These are phyloP conservation scores for Agapornis roseicollis DNA, from an alignment of 2,113 vertebrate species.

Conservation along the genomic window DNA sequence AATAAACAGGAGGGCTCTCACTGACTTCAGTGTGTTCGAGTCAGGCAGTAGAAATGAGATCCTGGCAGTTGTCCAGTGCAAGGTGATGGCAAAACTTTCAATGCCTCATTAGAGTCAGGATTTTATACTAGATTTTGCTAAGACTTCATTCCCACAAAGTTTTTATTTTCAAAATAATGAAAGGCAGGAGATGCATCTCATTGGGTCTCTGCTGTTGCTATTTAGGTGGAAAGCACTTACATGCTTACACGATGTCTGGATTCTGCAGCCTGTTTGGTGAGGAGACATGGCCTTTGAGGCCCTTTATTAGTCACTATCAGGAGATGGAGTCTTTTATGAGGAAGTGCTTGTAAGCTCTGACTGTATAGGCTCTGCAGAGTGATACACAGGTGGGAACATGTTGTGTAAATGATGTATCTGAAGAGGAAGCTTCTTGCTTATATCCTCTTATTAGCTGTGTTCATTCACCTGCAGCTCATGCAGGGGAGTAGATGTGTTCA, in stretches of 20 bases:
- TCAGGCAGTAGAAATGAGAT: not conserved
- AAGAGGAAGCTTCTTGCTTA: not conserved
- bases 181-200: not conserved
- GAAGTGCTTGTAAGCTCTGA: not conserved
- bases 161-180: not conserved
- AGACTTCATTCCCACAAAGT: not conserved
- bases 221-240: not conserved
- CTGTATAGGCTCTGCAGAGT: not conserved
- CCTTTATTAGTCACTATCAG: not conserved
- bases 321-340: not conserved
- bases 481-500: not conserved
- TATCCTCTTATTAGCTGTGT: not conserved
- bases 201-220: rapidly evolving
- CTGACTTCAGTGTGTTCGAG: not conserved
- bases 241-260: not conserved
- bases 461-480: not conserved
- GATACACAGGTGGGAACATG: rapidly evolving
- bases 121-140: not conserved
- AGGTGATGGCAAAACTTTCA: not conserved
- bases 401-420: rapidly evolving
- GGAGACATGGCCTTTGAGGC: not conserved
- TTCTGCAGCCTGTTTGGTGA: not conserved
- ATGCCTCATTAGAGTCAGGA: not conserved
- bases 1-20: not conserved
- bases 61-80: not conserved